Evolutionary conservation across 2,113 vertebrate species (phyloP), one percentile per base, ranked within the genome.

Genomic region (Ochotona princeps): DNA sequence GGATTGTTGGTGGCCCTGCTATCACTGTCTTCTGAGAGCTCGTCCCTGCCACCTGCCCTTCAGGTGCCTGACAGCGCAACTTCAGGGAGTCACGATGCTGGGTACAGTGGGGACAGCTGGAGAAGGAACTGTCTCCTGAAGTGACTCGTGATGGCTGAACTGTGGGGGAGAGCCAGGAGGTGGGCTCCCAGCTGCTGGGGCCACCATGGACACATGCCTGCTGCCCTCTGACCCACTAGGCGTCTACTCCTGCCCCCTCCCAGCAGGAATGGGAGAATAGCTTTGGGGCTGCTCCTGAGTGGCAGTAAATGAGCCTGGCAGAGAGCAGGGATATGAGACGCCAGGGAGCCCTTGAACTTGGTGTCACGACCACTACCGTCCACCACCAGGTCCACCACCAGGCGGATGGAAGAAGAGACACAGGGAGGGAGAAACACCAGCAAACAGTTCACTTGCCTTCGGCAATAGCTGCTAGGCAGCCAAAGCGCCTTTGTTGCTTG

Each of bases 391-490:
- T 44, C 38, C 38, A 44, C 38, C 38, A 47, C 78, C 81, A 17
- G 0, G 1, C 0, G 0, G 66, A 44, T 44, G 86, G 81, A 82
- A 88, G 93, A 83, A 94, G 90, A 95, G 86, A 94, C 38, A 26
- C 87, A 5, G 54, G 38, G 38, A 44, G 38, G 38, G 38, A 44
- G 38, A 44, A 44, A 44, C 38, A 44, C 38, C 38, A 44, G 38
- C 38, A 44, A 44, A 44, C 38, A 44, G 38, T 44, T 44, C 54
- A 95, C 95, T 94, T 92, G 96, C 92, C 96, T 97, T 97, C 98
- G 97, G 97, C 97, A 96, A 95, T 97, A 96, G 97, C 90, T 98
- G 97, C 97, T 96, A 96, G 54, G 94, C 93, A 95, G 97, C 97
- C 98, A 98, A 97, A 96, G 93, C 5, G 14, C 92, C 94, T 97